Evolutionary conservation across 2,888 invertebrate genomes (phyloP), one percentile per base, ranked within the genome.

Genomic region (Pinctada fucata): DNA sequence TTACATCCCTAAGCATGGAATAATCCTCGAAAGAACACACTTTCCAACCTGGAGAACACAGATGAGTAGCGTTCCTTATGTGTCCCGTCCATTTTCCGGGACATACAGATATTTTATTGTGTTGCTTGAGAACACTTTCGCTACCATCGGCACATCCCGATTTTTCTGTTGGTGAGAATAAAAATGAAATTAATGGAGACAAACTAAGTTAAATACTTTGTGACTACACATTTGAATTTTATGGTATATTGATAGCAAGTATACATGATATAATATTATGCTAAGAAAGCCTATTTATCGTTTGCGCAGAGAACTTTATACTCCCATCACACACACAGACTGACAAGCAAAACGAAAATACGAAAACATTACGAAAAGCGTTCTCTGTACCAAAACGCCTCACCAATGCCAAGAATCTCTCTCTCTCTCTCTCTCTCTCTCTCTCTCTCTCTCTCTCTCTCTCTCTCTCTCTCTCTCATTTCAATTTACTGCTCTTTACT

Each of bases 11-110:
- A 48, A 91, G 85, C 3, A 87, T 66, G 47, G 74, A 75, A 47
- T 87, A 84, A 49, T 85, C 87, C 45, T 88, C 76, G 83, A 88
- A 88, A 10, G 87, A 82, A 81, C 91, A 91, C 49, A 91, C 90
- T 6, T 85, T 75, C 91, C 91, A 91, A 2, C 91, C 91, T 3
- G 83, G 80, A 8, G 88, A 87, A 82, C 91, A 91, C 48, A 91
- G 78, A 10, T 78, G 67, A 48, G 82, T 79, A 10, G 87, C 88
- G 75, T 89, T 88, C 71, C 84, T 82, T 8, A 91, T 86, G 78
- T 91, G 91, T 0, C 91, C 91, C 2, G 74, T 72, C 91, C 91
- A 91, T 13, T 79, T 77, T 4, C 91, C 91, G 2, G 76, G 76
- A 82, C 91, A 91, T 4, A 88, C 90, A 4, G 90, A 90, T 8